Conservation (phyloP, 2,888 invertebrate species). For the Leptinotarsa tumamoca region DNA sequence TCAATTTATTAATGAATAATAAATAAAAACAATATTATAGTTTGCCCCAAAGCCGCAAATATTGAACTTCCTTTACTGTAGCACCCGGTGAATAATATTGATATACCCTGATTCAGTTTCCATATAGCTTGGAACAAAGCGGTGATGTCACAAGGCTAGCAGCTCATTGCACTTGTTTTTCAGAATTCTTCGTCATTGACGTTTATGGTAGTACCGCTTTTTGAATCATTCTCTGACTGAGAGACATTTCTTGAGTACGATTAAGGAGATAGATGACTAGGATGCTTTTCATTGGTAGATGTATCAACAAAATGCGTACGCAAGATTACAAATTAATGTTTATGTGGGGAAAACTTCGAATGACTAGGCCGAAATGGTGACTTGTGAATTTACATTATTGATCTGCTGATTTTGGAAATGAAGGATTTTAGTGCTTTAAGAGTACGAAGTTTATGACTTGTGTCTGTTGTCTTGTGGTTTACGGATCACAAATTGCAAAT, state of each 20-base stretch:
- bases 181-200: conserved; percentile 26
- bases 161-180: conserved; percentile 30
- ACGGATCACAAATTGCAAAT: too few species aligned
- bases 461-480: too few species aligned
- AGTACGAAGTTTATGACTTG: too few species aligned
- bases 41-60: conserved; percentile 49
- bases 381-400: too few species aligned
- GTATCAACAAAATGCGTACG: too few species aligned
- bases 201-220: conserved; percentile 36
- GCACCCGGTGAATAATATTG: not conserved
- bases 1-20: too few species aligned
- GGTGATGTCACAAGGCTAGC: conserved; percentile 35
- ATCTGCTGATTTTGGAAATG: too few species aligned
- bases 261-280: not conserved
- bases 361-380: too few species aligned
- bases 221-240: not conserved
- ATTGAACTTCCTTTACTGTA: not conserved
- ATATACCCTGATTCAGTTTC: not conserved
- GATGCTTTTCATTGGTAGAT: not conserved
- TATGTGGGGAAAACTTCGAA: too few species aligned
- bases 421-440: too few species aligned
- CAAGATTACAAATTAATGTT: too few species aligned
- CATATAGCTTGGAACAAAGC: not conserved
- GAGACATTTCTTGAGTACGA: not conserved
- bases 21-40: conserved; percentile 57